These are phyloP conservation scores for Calidris pugnax DNA, from an alignment of 2,113 vertebrate genomes.

Conservation along the genomic window DNA sequence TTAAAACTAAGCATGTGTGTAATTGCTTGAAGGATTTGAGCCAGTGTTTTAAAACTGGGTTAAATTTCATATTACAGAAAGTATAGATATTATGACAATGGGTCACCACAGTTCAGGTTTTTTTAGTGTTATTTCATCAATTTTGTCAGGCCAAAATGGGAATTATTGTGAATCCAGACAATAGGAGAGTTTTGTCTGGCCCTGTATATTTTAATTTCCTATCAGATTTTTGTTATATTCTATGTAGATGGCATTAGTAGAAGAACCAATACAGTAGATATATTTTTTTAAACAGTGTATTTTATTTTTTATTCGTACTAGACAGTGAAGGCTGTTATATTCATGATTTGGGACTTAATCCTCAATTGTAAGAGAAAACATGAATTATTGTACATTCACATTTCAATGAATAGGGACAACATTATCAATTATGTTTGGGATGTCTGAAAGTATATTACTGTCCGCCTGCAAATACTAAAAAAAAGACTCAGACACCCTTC, in stretches of 20 bases:
- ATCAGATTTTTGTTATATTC: not conserved
- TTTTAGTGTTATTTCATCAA: not conserved
- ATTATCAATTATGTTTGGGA: slow-evolving; percentile 41
- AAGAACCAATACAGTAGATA: not conserved
- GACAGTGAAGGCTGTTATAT: not conserved
- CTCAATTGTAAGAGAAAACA: slow-evolving; percentile 30
- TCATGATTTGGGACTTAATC: not conserved
- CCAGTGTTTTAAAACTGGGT: not conserved
- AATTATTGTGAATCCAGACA: not conserved
- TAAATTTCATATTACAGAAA: not conserved
- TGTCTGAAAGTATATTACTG: slow-evolving; percentile 49
- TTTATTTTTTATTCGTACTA: not conserved
- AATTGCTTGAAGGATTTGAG: not conserved
- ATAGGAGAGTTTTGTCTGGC: not conserved
- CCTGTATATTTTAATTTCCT: not conserved
- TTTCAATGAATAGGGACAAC: slow-evolving; percentile 43
- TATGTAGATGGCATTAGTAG: not conserved
- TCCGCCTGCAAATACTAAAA: slow-evolving; percentile 51
- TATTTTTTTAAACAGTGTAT: not conserved
- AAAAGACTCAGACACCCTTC: slow-evolving; percentile 59
- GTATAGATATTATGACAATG: not conserved
- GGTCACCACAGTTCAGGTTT: not conserved
- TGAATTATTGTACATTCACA: slow-evolving; percentile 10
- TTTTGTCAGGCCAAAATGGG: not conserved
- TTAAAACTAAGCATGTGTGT: slow-evolving; percentile 36